Evolutionary conservation across 2,888 invertebrate species (phyloP), one percentile per base, ranked within the genome.

Genomic region (Pyralis farinalis): DNA sequence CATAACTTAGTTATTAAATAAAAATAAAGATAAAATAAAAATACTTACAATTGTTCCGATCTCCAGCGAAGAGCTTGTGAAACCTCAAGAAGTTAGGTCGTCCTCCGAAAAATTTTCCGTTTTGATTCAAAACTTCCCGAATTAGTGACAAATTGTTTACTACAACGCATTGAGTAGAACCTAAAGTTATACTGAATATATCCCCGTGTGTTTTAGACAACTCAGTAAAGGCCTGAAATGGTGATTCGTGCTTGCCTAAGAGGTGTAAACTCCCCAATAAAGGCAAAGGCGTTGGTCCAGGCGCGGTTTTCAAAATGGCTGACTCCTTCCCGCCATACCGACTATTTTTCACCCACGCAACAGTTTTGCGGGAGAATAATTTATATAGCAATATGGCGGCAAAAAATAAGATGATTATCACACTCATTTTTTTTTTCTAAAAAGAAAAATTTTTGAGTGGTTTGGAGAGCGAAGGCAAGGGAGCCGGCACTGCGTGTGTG

Each of bases 11-110:
- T 16, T 16, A 3, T 16, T 3, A 16, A 16, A 21, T 16, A 37
- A 41, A 32, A 29, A 3, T 29, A 51, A 34, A 21, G 38, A 27
- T 31, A 34, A 32, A n/a, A n/a, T n/a, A n/a, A 40, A 44, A 40
- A 47, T 74, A 94, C 96, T 96, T 80, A 96, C 96, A 96, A 71
- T 96, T 96, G 77, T 95, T 95, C 40, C 96, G 89, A 78, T 96
- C 94, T 22, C 95, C 96, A 20, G 95, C 95, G 72, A 97, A 96
- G 6, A 96, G 92, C 51, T 93, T 91, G 64, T 96, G 94, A 71
- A 95, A 96, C 10, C 97, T 86, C 52, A 93, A 71, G 72, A 96
- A 96, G 69, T 96, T 93, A 0, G 96, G 96, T 7, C 97, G 89
- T 7, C 96, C 95, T 1, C 95, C 95, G 74, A 97, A 96, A 59